Base-by-base conservation (phyloP, 2,888 invertebrate species). In the Myathropa florea region DNA sequence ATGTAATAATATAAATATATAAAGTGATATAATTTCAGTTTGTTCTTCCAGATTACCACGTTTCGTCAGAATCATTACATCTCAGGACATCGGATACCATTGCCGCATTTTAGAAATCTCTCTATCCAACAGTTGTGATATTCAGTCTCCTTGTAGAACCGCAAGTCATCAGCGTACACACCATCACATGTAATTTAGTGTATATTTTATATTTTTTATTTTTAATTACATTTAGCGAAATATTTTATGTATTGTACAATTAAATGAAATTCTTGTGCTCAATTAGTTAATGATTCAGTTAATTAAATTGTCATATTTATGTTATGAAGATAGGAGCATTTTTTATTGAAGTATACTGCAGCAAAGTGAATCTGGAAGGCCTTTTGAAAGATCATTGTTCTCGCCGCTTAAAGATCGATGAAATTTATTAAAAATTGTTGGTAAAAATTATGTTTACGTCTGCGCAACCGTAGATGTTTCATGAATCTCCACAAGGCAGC, bases 121-220 rank as follows among this genome's bases (percentile, higher is more conserved):
- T 7, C 18, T 46, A 7, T 18, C 46, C 46, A 18, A 70, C 65
- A 21, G 76, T 82, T 82, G 82, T 82, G 82, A 82, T 82, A 82
- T 53, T 76, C 59, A 76, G 70, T 59, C 53, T 59, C 67, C 36
- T 76, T 57, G 30, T 12, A 68, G 53, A 57, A 39, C 39, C 59
- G 65, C 75, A 71, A 67, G 39, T 33, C 67, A 67, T 28, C 55
- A 67, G 21, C 70, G 64, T 64, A 26, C 68, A 64, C 18, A 18
- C 46, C 18, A 7, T 18, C 46, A 46, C 7, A 26, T 71, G 64
- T 61, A 82, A 60, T 64, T 59, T 76, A 76, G 59, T 65, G 36
- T 71, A 71, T 71, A 76, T 82, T 81, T 81, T 67, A 65, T 65
- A 75, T 59, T 33, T 71, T 68, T 21, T 65, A 46, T 75, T 76